phyloP scores from a whole-genome alignment of 2,113 vertebrate genomes.

The Elephantulus edwardii region DNA sequence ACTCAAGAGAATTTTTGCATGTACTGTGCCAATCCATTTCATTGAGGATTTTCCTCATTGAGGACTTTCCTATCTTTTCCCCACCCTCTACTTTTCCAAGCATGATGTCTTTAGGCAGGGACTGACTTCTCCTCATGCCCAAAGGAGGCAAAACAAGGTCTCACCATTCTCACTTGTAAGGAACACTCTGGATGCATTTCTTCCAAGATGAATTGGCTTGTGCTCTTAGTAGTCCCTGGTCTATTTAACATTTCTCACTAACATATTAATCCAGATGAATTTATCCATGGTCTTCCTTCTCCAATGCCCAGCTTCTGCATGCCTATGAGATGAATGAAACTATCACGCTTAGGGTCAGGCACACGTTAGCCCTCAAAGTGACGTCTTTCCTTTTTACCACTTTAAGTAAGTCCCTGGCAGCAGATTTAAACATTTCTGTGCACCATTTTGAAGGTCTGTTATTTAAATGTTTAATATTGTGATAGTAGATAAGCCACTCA shows the following conservation, averaged over 20 bases:
- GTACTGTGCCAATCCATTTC: not conserved
- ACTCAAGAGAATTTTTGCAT: not conserved
- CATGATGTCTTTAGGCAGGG: not conserved
- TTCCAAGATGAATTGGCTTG: not conserved
- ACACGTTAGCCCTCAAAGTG: not conserved
- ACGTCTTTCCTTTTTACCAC: not conserved
- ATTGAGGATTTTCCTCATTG: not conserved
- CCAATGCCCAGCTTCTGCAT: not conserved
- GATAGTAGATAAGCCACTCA: no score
- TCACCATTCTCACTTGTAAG: not conserved
- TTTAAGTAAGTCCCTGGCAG: not conserved
- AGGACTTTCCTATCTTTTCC: not conserved
- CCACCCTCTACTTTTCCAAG: not conserved
- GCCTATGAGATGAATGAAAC: not conserved
- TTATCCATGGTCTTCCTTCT: not conserved
- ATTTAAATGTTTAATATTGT: no score
- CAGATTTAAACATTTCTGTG: no score
- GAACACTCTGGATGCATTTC: not conserved
- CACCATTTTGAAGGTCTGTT: no score
- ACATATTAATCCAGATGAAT: not conserved
- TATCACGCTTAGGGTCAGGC: not conserved
- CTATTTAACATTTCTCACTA: not conserved
- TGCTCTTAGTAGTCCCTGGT: no score
- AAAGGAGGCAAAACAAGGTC: no score
- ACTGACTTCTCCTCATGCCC: not conserved